Base-by-base conservation (phyloP, 37 sponge, comb jelly and placozoan species). In the Axinella damicornis region DNA sequence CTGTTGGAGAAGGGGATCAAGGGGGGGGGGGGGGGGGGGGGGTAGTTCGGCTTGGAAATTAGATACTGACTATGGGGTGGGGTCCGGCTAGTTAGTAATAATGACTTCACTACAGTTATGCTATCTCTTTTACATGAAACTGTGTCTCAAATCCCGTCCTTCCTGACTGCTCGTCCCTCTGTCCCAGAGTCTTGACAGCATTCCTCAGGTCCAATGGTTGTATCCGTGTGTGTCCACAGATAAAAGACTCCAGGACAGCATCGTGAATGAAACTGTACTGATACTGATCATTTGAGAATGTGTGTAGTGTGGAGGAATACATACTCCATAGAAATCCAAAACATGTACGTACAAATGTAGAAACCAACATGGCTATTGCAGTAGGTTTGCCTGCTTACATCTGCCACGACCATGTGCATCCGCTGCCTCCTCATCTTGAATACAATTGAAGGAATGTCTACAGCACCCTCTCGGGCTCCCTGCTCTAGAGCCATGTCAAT, bases 401-500 rank as follows among this genome's bases (percentile, higher is more conserved):
- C 40, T 0, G 93, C 84, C 65, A 84, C 85, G 15, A 88, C 85
- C 93, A 92, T 83, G 56, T 86, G 69, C 85, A 88, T 84, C 18
- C 93, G 62, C 76, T 92, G 83, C 1, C 75, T 69, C 74, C 93
- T 72, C 65, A 84, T 79, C 64, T 69, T 84, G 77, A 41, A 69
- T 31, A 92, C 74, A 21, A 69, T 58, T 28, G 77, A 69, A 34
- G 73, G 35, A 57, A 92, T 79, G 80, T 92, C 93, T 30, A 92
- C 73, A 11, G 67, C 65, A 27, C 74, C n/a, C 67, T 92, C 89
- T 2, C 60, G 68, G 22, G 79, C 57, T 2, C 83, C 36, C 65
- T 92, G 88, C 22, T 92, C 84, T 83, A 92, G 80, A 35, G 73
- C 77, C 46, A 24, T 22, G 72, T 92, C 93, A 39, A 92, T 83